Conservation (phyloP, 2,113 vertebrate genomes). For the Podiceps cristatus region DNA sequence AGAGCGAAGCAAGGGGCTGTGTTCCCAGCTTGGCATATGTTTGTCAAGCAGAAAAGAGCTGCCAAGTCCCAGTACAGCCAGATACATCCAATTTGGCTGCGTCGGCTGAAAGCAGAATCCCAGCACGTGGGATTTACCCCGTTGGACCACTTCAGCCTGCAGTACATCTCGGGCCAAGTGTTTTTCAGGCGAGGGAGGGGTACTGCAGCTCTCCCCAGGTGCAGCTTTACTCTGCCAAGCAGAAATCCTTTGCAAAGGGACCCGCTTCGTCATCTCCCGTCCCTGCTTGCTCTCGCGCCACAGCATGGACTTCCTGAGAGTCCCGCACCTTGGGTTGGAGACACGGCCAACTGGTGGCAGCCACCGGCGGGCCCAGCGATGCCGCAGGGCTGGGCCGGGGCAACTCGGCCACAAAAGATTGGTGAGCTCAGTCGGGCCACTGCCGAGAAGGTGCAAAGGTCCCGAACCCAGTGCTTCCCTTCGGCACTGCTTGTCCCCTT, state of each 20-base stretch:
- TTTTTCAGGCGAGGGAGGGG: not conserved
- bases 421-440: not conserved
- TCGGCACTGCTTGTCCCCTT: not conserved
- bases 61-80: not conserved
- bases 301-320: not conserved
- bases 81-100: not conserved
- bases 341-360: no score
- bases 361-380: rapidly evolving
- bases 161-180: not conserved
- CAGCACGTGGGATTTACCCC: not conserved
- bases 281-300: not conserved
- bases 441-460: not conserved
- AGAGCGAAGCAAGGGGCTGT: not conserved
- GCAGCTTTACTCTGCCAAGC: not conserved
- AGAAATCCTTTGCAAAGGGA: not conserved
- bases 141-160: not conserved
- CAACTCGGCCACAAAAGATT: not conserved
- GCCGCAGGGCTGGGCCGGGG: not conserved
- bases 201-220: not conserved
- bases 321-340: not conserved
- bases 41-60: not conserved
- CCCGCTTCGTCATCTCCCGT: rapidly evolving
- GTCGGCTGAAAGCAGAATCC: not conserved
- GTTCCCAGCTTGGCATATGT: not conserved
- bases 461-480: not conserved